These are phyloP conservation scores for Gymnoscelis rufifasciata DNA, from an alignment of 2,888 invertebrate genomes.

Conservation along the genomic window DNA sequence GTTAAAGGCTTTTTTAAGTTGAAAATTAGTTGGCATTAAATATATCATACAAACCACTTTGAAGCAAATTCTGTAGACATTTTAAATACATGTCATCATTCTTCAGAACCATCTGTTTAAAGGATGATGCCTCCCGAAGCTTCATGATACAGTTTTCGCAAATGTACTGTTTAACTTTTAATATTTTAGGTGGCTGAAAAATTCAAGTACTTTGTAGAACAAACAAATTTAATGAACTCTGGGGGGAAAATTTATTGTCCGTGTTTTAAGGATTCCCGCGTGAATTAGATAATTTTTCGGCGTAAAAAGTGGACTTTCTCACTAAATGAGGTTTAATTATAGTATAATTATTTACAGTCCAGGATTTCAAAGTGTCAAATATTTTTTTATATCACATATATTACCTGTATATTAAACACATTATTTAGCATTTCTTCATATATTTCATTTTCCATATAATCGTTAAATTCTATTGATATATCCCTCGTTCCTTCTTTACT, in stretches of 20 bases:
- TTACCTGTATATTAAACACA: conserved; percentile 49
- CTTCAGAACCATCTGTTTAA: conserved; percentile 39
- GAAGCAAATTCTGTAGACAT: conserved; percentile 16
- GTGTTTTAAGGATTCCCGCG: too few relatives aligned
- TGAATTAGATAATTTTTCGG: too few relatives aligned
- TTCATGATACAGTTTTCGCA: conserved; percentile 42
- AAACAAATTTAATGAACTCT: too few relatives aligned
- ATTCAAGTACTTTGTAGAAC: too few relatives aligned
- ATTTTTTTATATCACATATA: conserved; percentile 1
- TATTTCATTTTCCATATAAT: conserved; percentile 35
- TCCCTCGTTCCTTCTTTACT: conserved; percentile 33
- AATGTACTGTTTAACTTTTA: conserved; percentile 22
- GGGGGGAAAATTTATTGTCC: too few relatives aligned
- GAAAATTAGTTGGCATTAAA: not conserved
- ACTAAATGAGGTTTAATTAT: not conserved
- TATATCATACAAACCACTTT: not conserved
- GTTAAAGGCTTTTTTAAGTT: not conserved
- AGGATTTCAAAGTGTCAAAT: not conserved
- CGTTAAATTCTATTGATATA: conserved; percentile 36
- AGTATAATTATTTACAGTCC: not conserved
- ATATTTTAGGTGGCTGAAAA: not conserved
- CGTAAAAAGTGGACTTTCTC: too few relatives aligned
- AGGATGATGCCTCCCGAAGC: conserved; percentile 36
- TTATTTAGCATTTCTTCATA: conserved; percentile 42
- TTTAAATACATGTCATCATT: conserved; percentile 32